phyloP scores from a whole-genome alignment of 2,888 invertebrate species.

The Kryphioiulus occultus region DNA sequence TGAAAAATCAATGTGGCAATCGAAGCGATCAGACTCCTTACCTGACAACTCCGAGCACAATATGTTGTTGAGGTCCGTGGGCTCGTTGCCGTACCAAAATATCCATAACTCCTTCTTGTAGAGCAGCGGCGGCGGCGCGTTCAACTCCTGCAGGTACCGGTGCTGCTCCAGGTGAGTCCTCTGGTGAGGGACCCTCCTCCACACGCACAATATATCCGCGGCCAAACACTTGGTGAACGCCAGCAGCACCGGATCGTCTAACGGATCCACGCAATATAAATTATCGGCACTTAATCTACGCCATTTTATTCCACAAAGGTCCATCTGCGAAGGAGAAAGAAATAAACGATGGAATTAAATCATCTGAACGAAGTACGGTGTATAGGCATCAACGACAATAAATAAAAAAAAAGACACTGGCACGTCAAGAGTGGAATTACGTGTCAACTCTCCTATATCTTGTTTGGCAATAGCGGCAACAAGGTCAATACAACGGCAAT shows the following conservation, averaged over 20 bases:
- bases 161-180: slow-evolving; percentile 49
- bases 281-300: slow-evolving; percentile 90
- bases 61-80: slow-evolving; percentile 79
- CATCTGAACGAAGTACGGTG: too few relatives aligned
- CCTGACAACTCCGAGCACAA: slow-evolving; percentile 87
- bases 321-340: slow-evolving; percentile 78
- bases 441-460: too few relatives aligned
- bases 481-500: too few relatives aligned
- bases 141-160: slow-evolving; percentile 54
- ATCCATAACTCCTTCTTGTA: slow-evolving; percentile 93
- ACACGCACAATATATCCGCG: slow-evolving; percentile 96
- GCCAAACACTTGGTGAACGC: slow-evolving; percentile 87
- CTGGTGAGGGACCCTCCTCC: slow-evolving; percentile 80
- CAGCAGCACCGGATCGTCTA: slow-evolving; percentile 88
- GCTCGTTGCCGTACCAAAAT: slow-evolving; percentile 99
- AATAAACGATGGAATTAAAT: too few relatives aligned
- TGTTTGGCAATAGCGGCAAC: too few relatives aligned
- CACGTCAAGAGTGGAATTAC: too few relatives aligned
- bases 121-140: slow-evolving; percentile 64
- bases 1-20: neutral
- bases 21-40: slow-evolving; percentile 67
- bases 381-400: too few relatives aligned
- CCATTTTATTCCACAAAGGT: slow-evolving; percentile 99
- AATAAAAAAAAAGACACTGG: too few relatives aligned
- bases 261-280: slow-evolving; percentile 66